Conservation (phyloP, 2,888 invertebrate species). For the Alcis repandata region DNA sequence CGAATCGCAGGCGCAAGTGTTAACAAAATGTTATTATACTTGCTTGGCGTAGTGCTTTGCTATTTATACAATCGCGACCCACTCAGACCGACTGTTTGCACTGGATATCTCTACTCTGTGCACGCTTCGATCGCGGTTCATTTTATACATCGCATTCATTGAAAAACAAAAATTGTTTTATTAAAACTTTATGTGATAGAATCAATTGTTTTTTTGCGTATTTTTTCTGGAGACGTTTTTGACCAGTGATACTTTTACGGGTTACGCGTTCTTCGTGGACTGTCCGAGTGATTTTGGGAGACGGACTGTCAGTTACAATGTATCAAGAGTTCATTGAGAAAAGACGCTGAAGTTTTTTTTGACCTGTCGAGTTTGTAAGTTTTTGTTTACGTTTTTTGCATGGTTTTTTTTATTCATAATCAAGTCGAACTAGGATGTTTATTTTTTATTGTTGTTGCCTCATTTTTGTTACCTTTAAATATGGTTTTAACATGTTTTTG, state of each 20-base stretch:
- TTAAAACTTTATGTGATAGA: neutral
- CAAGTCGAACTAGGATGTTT: neutral
- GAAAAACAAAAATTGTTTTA: neutral
- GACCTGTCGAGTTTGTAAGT: constrained; percentile 43
- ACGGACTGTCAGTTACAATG: constrained; percentile 54
- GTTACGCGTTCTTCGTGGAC: constrained; percentile 43
- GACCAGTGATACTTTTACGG: constrained; percentile 43
- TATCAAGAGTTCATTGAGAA: constrained; percentile 50
- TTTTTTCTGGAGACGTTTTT: constrained; percentile 33
- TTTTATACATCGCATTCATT: constrained; percentile 24
- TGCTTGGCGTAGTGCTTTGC: constrained; percentile 46
- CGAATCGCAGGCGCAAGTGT: constrained; percentile 42
- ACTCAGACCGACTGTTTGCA: constrained; percentile 64
- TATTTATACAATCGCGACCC: constrained; percentile 77
- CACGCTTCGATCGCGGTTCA: constrained; percentile 54
- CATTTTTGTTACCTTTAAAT: neutral
- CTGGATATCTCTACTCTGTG: constrained; percentile 60
- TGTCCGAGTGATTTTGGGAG: constrained; percentile 41
- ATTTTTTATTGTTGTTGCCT: neutral
- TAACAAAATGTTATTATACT: constrained; percentile 34
- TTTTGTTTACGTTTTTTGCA: constrained; percentile 23
- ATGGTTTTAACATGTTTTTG: neutral
- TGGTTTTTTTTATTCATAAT: constrained; percentile 3
- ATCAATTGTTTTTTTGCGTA: neutral
- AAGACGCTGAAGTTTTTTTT: constrained; percentile 50